A percentile compares a stretch with the other conserved stretches of the same genome.
phyloP scores from a whole-genome alignment of 2,888 invertebrate genomes.

The Hofmannophila pseudospretella region DNA sequence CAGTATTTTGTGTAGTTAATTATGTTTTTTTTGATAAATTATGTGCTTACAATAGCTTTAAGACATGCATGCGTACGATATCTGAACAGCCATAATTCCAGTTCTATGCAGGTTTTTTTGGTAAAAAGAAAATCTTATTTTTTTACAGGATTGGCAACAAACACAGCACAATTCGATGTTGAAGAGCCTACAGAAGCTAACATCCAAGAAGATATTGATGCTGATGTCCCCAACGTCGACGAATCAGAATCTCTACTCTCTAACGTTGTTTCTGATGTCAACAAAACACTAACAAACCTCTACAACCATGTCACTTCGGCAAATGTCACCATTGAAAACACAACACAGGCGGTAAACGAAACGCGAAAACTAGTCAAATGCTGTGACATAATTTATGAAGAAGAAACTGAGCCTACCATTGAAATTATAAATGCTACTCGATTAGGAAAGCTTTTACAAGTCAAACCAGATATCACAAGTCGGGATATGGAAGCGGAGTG shows the following conservation, averaged over 20 bases:
- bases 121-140: constrained; percentile 3
- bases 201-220: constrained; percentile 34
- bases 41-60: too few relatives aligned
- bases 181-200: constrained; percentile 42
- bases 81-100: too few relatives aligned
- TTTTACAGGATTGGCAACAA: constrained; percentile 33
- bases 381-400: constrained; percentile 53
- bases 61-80: too few relatives aligned
- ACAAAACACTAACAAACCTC: constrained; percentile 62
- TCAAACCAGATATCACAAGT: constrained; percentile 81
- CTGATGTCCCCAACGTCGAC: constrained; percentile 60
- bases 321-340: constrained; percentile 58
- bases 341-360: constrained; percentile 51
- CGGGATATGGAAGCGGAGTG: constrained; percentile 82
- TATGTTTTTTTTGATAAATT: too few relatives aligned
- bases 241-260: constrained; percentile 66
- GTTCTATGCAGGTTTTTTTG: too few relatives aligned
- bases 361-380: constrained; percentile 66
- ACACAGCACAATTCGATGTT: constrained; percentile 52
- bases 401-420: constrained; percentile 59
- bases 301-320: constrained; percentile 66
- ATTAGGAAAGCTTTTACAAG: constrained; percentile 81
- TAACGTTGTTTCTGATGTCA: constrained; percentile 65
- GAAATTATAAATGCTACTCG: constrained; percentile 85
- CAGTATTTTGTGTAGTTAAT: too few relatives aligned